Percentiles rank a stretch among this genome's conserved stretches.
These are phyloP conservation scores for Poeciliopsis infans DNA, from an alignment of 2,797 vertebrate species.

Conservation along the genomic window DNA sequence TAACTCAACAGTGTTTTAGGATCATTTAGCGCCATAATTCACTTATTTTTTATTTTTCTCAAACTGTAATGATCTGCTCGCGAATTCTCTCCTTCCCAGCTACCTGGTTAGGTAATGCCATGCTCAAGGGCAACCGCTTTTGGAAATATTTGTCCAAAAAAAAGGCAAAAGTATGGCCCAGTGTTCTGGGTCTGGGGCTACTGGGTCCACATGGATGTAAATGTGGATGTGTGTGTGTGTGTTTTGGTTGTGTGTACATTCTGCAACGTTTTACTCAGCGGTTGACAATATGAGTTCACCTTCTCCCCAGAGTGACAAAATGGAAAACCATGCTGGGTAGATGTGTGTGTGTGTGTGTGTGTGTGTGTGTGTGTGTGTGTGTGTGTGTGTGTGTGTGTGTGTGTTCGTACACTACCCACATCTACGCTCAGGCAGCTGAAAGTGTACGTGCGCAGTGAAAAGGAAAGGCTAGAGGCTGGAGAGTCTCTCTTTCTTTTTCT, in stretches of 20 bases:
- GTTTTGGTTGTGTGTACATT: slow-evolving; percentile 22
- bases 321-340: slow-evolving; percentile 50
- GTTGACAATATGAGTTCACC: slow-evolving; percentile 63
- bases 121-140: slow-evolving; percentile 32
- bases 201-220: slow-evolving; percentile 25
- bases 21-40: neutral
- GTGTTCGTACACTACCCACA: slow-evolving; percentile 11
- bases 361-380: slow-evolving; percentile 17
- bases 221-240: neutral
- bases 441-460: slow-evolving; percentile 56
- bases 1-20: neutral
- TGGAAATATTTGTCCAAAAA: slow-evolving; percentile 43
- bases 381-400: slow-evolving; percentile 18
- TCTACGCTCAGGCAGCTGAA: slow-evolving; percentile 27
- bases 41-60: neutral
- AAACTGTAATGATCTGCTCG: neutral
- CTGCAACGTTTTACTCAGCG: slow-evolving; percentile 54
- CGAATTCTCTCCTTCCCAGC: neutral
- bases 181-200: slow-evolving; percentile 48
- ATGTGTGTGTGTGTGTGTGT: slow-evolving; percentile 24
- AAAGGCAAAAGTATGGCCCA: slow-evolving; percentile 62
- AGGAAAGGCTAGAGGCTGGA: slow-evolving; percentile 68
- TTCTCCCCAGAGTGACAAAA: slow-evolving; percentile 66
- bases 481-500: slow-evolving; percentile 69
- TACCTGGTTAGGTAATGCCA: slow-evolving; percentile 1